Conservation (phyloP, 2,797 vertebrate species). For the Anguilla marmorata region DNA sequence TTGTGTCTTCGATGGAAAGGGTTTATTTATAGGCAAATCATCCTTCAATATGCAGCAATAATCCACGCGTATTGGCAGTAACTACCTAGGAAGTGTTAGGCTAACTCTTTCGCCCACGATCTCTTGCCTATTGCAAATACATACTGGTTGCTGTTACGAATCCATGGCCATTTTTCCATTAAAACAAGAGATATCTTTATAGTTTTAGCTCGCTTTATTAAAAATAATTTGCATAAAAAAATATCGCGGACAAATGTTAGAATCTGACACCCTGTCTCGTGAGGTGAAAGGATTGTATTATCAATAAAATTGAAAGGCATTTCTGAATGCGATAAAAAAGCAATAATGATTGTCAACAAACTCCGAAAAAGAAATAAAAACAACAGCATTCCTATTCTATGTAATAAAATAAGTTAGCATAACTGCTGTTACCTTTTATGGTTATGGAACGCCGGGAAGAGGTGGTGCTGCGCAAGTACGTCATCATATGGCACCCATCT, state of each 20-base stretch:
- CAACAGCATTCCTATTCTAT: background rate
- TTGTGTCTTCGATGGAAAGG: background rate
- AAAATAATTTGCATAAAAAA: background rate
- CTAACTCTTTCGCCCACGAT: background rate
- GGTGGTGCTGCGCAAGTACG: constrained; percentile 51
- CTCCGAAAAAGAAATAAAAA: background rate
- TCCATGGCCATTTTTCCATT: background rate
- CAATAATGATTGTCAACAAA: background rate
- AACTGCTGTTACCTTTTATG: constrained; percentile 63
- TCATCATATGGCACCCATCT: constrained; percentile 58
- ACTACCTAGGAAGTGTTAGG: background rate
- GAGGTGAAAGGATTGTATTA: background rate
- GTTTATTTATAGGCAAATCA: background rate
- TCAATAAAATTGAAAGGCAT: background rate
- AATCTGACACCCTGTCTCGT: background rate
- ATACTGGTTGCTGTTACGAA: background rate
- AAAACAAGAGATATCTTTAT: background rate
- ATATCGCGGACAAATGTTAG: background rate
- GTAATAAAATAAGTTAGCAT: too few species aligned
- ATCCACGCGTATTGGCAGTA: too few species aligned
- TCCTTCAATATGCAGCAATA: background rate
- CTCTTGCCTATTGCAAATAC: background rate
- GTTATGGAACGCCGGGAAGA: constrained; percentile 43
- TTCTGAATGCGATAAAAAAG: background rate
- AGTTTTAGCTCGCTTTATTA: background rate